Evolutionary conservation across 2,797 vertebrate genomes (phyloP).

Genomic region (Hyperoplus immaculatus): DNA sequence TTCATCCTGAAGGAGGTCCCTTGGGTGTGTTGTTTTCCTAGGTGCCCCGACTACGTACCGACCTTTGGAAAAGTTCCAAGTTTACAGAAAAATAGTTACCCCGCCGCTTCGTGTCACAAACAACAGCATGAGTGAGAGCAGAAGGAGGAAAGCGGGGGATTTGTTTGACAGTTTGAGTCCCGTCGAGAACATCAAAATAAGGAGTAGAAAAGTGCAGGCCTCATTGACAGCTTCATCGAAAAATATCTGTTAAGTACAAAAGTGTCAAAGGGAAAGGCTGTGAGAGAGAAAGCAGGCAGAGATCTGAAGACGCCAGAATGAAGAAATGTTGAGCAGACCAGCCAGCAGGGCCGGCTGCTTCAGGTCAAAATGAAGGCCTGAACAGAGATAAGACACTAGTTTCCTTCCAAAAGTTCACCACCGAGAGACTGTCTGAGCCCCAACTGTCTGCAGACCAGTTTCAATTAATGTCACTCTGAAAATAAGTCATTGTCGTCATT

Average conservation of each 20-base stretch:
- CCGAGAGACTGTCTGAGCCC: conserved; percentile 61
- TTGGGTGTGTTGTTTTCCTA: conserved; percentile 70
- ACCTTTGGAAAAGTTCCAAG: conserved; percentile 61
- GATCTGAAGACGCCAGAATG: conserved; percentile 81
- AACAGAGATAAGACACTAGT: conserved; percentile 88
- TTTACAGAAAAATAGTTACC: conserved; percentile 61
- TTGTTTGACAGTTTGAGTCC: conserved; percentile 52
- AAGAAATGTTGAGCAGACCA: conserved; percentile 71
- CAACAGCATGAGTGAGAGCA: conserved; percentile 62
- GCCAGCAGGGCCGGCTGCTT: conserved; percentile 53
- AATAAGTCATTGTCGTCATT: conserved; percentile 77
- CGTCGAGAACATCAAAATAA: conserved; percentile 73
- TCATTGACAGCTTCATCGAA: conserved; percentile 84
- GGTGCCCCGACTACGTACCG: conserved; percentile 65
- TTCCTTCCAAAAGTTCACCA: conserved; percentile 78
- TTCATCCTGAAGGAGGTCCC: conserved; percentile 62
- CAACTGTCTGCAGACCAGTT: conserved; percentile 69
- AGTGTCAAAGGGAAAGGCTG: conserved; percentile 84
- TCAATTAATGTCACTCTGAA: conserved; percentile 75
- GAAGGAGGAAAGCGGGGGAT: conserved; percentile 33
- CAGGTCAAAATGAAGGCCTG: conserved; percentile 82
- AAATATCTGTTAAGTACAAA: conserved; percentile 90
- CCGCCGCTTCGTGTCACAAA: conserved; percentile 54
- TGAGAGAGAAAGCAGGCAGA: conserved; percentile 78
- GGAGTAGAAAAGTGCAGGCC: conserved; percentile 89